Conservation (phyloP, 1,140 invertebrate species). For the Drosophila lacertosa region DNA sequence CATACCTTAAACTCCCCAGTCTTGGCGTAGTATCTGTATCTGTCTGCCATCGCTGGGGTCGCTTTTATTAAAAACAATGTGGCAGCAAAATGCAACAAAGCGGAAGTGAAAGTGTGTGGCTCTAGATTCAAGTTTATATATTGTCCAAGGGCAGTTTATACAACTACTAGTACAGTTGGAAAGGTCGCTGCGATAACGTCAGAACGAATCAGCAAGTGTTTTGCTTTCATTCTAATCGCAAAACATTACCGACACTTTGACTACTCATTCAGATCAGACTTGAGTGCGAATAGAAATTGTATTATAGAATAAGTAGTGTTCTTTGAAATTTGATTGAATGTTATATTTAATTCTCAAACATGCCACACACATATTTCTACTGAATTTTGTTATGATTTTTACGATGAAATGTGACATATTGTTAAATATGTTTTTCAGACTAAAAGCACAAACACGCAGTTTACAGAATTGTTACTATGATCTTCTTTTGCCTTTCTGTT, state of each 20-base stretch:
- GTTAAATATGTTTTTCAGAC: too few relatives aligned
- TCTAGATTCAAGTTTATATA: slow-evolving; percentile 16
- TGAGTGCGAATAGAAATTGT: too few relatives aligned
- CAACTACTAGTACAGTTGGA: slow-evolving; percentile 14
- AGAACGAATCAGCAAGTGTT: slow-evolving; percentile 10
- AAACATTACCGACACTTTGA: slow-evolving; percentile 8
- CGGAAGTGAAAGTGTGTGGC: slow-evolving; percentile 54
- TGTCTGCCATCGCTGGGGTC: not conserved
- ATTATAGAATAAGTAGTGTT: too few relatives aligned
- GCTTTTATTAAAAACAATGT: slow-evolving; percentile 70
- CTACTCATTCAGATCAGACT: not conserved
- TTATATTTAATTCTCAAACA: too few relatives aligned
- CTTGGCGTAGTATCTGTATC: not conserved
- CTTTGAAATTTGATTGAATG: too few relatives aligned
- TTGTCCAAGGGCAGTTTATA: slow-evolving; percentile 24
- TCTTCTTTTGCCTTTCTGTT: too few relatives aligned
- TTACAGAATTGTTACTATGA: too few relatives aligned
- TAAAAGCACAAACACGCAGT: too few relatives aligned
- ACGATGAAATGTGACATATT: too few relatives aligned
- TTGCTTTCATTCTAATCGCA: not conserved
- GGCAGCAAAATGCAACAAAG: slow-evolving; percentile 44
- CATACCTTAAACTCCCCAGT: too few relatives aligned
- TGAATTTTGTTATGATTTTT: too few relatives aligned
- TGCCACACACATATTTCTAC: too few relatives aligned
- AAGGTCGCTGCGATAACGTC: slow-evolving; percentile 15